phyloP scores from a whole-genome alignment of 2,797 vertebrate species.

The Artibeus lituratus region DNA sequence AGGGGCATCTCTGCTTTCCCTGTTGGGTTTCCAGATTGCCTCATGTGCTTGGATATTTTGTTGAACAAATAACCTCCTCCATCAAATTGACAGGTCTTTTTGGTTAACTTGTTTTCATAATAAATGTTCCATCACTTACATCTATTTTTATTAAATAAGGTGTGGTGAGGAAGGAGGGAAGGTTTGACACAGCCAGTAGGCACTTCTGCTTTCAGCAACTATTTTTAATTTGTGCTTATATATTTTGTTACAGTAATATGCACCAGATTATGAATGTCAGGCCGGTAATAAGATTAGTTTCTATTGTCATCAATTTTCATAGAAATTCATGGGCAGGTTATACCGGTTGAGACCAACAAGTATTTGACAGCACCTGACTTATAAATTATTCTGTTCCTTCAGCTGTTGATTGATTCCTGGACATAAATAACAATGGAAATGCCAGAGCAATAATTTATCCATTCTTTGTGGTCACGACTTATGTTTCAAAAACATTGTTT shows the following conservation, averaged over 20 bases:
- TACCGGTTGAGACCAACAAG: constrained; percentile 58
- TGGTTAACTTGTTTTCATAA: constrained; percentile 79
- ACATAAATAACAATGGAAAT: constrained; percentile 66
- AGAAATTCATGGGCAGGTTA: constrained; percentile 65
- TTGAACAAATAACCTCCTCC: constrained; percentile 79
- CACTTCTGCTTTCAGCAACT: constrained; percentile 65
- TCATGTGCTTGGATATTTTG: constrained; percentile 71
- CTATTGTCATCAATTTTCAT: constrained; percentile 67
- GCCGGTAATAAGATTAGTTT: constrained; percentile 71
- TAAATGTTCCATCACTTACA: constrained; percentile 77
- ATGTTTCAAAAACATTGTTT: constrained; percentile 61
- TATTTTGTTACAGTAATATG: constrained; percentile 61
- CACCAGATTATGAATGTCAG: constrained; percentile 74
- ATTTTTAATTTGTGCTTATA: constrained; percentile 71
- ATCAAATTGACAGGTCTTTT: constrained; percentile 81
- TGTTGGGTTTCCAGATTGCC: constrained; percentile 60
- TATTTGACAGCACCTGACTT: constrained; percentile 68
- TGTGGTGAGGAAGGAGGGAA: constrained; percentile 44
- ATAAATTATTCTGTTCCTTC: constrained; percentile 69
- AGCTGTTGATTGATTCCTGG: constrained; percentile 60
- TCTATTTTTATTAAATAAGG: constrained; percentile 81
- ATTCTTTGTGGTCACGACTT: constrained; percentile 48
- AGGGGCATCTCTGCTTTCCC: not conserved
- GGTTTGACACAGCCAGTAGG: constrained; percentile 27
- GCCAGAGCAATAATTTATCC: constrained; percentile 60